Conservation (phyloP, 2,797 vertebrate genomes). For the Paramormyrops hopkinsi region DNA sequence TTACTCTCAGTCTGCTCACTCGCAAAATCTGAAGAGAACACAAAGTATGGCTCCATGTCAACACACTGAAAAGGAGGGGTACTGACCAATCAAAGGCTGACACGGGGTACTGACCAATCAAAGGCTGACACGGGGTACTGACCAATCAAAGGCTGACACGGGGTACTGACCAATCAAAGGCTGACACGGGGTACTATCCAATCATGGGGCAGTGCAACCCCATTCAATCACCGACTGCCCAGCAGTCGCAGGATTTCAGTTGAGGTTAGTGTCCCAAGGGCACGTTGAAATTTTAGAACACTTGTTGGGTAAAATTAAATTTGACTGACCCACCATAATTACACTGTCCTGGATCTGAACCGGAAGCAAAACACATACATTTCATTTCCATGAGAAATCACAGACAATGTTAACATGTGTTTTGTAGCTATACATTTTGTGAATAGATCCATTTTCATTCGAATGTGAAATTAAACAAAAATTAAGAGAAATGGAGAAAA, state of each 20-base stretch:
- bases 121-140: not conserved
- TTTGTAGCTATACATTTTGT: not conserved
- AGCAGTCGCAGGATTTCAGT: not conserved
- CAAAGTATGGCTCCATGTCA: not conserved
- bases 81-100: not conserved
- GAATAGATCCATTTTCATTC: not conserved
- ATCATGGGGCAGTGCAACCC: not conserved
- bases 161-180: not conserved
- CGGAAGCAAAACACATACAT: not conserved
- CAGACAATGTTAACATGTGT: not conserved
- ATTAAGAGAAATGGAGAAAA: not conserved
- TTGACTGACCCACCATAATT: not conserved
- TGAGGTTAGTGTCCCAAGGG: not conserved
- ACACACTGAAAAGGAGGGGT: not conserved
- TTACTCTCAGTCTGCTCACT: constrained; percentile 34
- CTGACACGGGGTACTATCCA: not conserved
- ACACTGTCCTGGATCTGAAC: not conserved
- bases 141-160: not conserved
- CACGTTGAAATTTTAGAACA: not conserved
- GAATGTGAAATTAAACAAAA: not conserved
- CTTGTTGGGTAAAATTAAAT: not conserved
- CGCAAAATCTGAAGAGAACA: constrained; percentile 32
- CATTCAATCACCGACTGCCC: not conserved
- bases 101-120: not conserved
- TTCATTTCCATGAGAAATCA: not conserved